Base-by-base conservation (phyloP, 2,113 vertebrate species). In the Cynopterus brachyotis region DNA sequence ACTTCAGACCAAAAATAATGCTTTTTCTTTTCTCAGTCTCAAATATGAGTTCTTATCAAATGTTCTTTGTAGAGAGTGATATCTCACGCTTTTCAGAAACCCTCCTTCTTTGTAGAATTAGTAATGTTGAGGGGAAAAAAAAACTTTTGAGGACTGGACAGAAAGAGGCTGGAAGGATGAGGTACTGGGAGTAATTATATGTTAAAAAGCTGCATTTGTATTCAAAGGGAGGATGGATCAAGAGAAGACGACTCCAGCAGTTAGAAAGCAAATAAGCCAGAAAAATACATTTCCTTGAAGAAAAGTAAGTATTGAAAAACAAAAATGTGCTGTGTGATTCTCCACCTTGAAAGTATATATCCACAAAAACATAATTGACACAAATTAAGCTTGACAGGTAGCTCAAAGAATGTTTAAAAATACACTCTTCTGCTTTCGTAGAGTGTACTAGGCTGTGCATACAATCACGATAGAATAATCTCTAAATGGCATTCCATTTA, bases 331-430 rank as follows among this genome's bases (percentile, higher is more conserved):
- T 53, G 2, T 64, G 45, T 82, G 62, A 93, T 70, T 94, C 67
- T 91, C 60, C n/a, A 89, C 62, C 73, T 96, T 96, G 82, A 92
- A 95, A 97, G 69, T 60, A 32, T 59, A 10, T 80, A 91, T 92
- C 84, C 93, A 59, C 87, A 94, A 26, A 55, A 87, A 89, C 62
- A 75, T 96, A 97, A 98, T 35, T 96, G 97, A 97, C 92, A 96
- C 55, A 97, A 95, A 97, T 97, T 95, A 92, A 94, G 37, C 81
- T 93, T 97, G 97, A 97, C 96, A 97, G 81, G 67, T 92, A 94
- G 57, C 53, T 94, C 78, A 86, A 88, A 94, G 72, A 92, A 97
- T 50, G 67, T 66, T 82, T 96, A 72, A 96, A 97, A 97, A 94
- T 92, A 66, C 6, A 60, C 6, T 84, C 67, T 66, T 96, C 53